Base-by-base conservation (phyloP, 37 sponge, comb jelly and placozoan species). In the Trichoplax adhaerens region DNA sequence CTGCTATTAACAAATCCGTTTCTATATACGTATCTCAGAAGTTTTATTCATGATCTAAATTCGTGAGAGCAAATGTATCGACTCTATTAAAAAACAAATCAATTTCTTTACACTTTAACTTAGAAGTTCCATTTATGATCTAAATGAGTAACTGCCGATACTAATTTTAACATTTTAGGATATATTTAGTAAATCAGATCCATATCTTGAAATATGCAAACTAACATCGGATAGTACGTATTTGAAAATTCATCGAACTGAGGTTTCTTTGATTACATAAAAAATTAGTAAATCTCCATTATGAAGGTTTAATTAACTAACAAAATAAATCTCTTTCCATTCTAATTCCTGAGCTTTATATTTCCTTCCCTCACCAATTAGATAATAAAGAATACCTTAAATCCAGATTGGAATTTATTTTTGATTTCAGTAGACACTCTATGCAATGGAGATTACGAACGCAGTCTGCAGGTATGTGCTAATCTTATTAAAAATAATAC, bases 381-480 rank as follows among this genome's bases (percentile, higher is more conserved):
- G 82, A 78, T 79, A 58, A 81, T 91, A n/a, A 91, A 86, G 77
- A 92, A 92, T 75, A 85, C 86, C 1, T 82, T 92, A 61, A 79
- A 92, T 65, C 93, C 93, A 6, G 65, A 54, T n/a, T 92, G 93
- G 93, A 81, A 76, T 53, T 69, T 79, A 2, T 81, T 92, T 52
- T 64, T 66, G 6, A 54, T 92, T 64, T 61, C 64, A 7, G 66
- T 78, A 4, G 57, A 77, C 52, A 55, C 58, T 6, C 74, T 87
- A 55, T 84, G 88, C 68, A 72, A 69, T 56, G 71, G 74, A 52
- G 77, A 93, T 63, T 73, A 76, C 3, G 71, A 77, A 50, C 58
- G 76, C 57, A 65, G 6, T 1, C 76, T 92, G 54, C 79, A 78
- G 81, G 93, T 92, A 53, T 58, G 29, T 29, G 29, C 29, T 29